A percentile compares a stretch with the other conserved stretches of the same genome.
phyloP scores from a whole-genome alignment of 2,888 invertebrate species.

The Dicycla oo region DNA sequence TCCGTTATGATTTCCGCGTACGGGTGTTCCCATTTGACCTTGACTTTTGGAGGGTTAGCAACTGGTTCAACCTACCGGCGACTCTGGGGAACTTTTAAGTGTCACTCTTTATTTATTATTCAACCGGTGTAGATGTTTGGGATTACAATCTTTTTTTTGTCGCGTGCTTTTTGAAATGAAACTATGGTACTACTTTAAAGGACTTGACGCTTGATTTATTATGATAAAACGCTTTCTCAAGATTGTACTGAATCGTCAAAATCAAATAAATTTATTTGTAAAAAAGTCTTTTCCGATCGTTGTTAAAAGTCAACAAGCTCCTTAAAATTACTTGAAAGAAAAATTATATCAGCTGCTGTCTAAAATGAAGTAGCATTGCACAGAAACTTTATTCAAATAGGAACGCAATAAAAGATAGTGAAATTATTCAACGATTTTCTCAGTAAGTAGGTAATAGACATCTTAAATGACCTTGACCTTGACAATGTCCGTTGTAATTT shows the following conservation, averaged over 20 bases:
- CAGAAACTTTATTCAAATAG: slow-evolving; percentile 6
- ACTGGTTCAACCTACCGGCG: slow-evolving; percentile 63
- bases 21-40: slow-evolving; percentile 33
- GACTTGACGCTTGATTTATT: background rate
- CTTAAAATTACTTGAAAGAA: background rate
- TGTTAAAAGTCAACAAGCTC: background rate
- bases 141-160: slow-evolving; percentile 36
- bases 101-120: slow-evolving; percentile 70
- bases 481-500: slow-evolving; percentile 64
- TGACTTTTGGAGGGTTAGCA: slow-evolving; percentile 48
- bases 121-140: slow-evolving; percentile 55
- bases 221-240: background rate
- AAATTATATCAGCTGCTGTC: background rate
- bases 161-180: slow-evolving; percentile 24
- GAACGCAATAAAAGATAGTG: slow-evolving; percentile 33
- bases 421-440: slow-evolving; percentile 49
- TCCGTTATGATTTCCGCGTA: slow-evolving; percentile 53
- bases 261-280: too few relatives aligned
- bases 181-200: slow-evolving; percentile 5
- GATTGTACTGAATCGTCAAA: background rate
- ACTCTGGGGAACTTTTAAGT: slow-evolving; percentile 65
- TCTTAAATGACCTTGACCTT: slow-evolving; percentile 70
- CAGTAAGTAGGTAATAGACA: slow-evolving; percentile 53
- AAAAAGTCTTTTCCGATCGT: too few relatives aligned
- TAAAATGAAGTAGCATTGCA: background rate